Evolutionary conservation across 2,113 vertebrate species (phyloP), one percentile per base, ranked within the genome.

Genomic region (Geothlypis trichas): DNA sequence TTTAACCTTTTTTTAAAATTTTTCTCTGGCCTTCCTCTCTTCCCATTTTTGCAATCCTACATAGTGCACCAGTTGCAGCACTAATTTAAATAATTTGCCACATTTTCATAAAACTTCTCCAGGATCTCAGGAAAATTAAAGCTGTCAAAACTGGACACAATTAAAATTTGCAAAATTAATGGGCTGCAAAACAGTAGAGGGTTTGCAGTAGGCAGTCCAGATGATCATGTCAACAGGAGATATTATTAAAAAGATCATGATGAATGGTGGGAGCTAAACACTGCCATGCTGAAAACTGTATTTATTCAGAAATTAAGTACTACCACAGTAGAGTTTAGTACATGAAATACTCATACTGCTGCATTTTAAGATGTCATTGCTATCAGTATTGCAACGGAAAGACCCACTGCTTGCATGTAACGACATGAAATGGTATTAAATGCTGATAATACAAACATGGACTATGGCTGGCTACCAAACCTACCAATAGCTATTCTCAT

Each of bases 151-250:
- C 95, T 62, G 46, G 90, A 97, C 96, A 98, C 97, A 98, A 97
- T 97, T 98, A 98, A 98, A 98, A 98, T 97, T 97, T 98, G 95
- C 98, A 98, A 98, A 98, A 98, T 98, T 98, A 98, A 98, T 98
- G 97, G 98, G 94, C 97, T 98, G 97, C 97, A 98, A 98, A 98
- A 98, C 89, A 87, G 92, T 97, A 97, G 97, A 98, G 58, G 71
- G 85, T 82, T 97, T 97, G 93, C 97, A 98, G 97, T 98, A 98
- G 98, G 95, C 97, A 97, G 80, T 97, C 93, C 97, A 98, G 97
- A 98, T 98, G 98, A 99, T 95, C 97, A 91, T 98, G 98, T 98
- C 98, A 98, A 98, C 97, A 95, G 96, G 97, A 98, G 97, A 98
- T 95, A 90, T 95, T 97, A 98, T 98, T 98, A 98, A 98, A 97